These are phyloP conservation scores for Drosophila pseudoananassae DNA, from an alignment of 1,140 invertebrate species.

Conservation along the genomic window DNA sequence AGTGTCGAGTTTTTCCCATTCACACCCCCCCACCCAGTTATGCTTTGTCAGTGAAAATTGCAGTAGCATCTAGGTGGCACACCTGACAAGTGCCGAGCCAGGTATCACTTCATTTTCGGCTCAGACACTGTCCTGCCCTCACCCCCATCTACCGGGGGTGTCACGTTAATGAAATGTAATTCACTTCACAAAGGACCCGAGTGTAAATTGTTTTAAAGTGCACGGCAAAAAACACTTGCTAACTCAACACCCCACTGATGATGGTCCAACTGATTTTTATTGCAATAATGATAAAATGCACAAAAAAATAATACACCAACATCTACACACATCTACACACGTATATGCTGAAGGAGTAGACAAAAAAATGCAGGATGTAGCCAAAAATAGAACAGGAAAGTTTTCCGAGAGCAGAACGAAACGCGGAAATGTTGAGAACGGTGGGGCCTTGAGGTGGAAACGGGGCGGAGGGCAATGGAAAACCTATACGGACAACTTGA, in stretches of 20 bases:
- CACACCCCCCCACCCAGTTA: slow-evolving; percentile 21
- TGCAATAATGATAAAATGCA: background rate
- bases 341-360: background rate
- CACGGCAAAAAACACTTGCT: background rate
- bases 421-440: slow-evolving; percentile 4
- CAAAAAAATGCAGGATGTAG: slow-evolving; percentile 30
- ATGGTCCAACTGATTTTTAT: slow-evolving; percentile 9
- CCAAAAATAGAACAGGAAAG: slow-evolving; percentile 53
- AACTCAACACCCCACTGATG: slow-evolving; percentile 16
- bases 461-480: slow-evolving; percentile 3
- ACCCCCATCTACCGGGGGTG: background rate
- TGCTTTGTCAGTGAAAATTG: slow-evolving; percentile 61
- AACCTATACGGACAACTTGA: slow-evolving; percentile 70
- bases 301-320: background rate
- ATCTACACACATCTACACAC: background rate
- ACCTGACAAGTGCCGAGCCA: slow-evolving; percentile 47
- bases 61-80: slow-evolving; percentile 39
- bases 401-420: slow-evolving; percentile 30
- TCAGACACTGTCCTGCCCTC: slow-evolving; percentile 10
- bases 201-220: slow-evolving; percentile 13
- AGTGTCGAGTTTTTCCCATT: slow-evolving; percentile 68
- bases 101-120: slow-evolving; percentile 41
- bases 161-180: slow-evolving; percentile 48
- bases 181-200: background rate
- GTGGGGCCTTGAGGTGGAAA: too few species aligned